Base-by-base conservation (phyloP, 2,113 vertebrate species). In the Piaya cayana region DNA sequence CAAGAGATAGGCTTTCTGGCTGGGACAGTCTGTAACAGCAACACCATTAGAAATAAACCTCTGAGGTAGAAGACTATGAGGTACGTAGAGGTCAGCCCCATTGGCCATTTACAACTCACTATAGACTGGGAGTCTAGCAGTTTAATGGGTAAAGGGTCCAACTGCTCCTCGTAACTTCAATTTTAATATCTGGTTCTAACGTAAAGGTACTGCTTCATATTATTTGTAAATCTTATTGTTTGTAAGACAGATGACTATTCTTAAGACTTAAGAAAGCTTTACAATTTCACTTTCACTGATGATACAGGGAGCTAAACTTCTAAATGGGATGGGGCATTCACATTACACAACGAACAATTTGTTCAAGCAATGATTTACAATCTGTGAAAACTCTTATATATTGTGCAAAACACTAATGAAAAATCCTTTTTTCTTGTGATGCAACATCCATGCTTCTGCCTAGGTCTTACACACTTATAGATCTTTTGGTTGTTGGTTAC, bases 51-150 rank as follows among this genome's bases (percentile, higher is more conserved):
- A 71, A 12, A 84, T 29, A 67, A 94, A 84, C 19, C 11, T 74
- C 71, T 64, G 42, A 39, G 30, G 42, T 5, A 85, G 49, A 71
- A 80, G 53, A 60, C 10, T 12, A 19, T 25, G 30, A 79, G 53
- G 59, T 30, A n/a, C 15, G 6, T 12, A 12, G 36, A 47, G 14
- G 12, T 68, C 58, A 71, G 47, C 15, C 30, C 23, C 60, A 8
- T 39, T 4, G 68, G 18, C n/a, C 39, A 42, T 7, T 8, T 27
- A 45, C 70, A 77, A 42, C 5, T 63, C 22, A 6, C 59, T 45
- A 12, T 8, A 32, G 32, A 42, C 7, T 1, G 0, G 22, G 59
- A 36, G 68, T 42, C 59, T 15, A 47, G 27, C 47, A 63, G 0
- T 8, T 45, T 55, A 15, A 68, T 11, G 49, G 25, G 5, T 17